A percentile compares a stretch with the other conserved stretches of the same genome.
Conservation (phyloP, 2,888 invertebrate species). For the Oxytorus armatus region DNA sequence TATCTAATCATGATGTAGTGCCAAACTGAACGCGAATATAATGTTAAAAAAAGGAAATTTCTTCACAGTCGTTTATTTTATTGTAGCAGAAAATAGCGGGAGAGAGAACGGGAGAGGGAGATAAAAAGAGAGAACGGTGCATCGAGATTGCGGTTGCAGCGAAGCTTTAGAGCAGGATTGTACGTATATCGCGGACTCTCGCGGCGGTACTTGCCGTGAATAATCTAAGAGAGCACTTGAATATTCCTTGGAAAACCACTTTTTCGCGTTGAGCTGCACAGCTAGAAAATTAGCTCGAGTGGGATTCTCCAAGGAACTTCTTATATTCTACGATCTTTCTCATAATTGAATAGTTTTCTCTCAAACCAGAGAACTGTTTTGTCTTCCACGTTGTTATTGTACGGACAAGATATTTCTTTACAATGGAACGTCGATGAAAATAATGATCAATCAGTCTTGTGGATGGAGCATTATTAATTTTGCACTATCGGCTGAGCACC, state of each 20-base stretch:
- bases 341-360: conserved; percentile 55
- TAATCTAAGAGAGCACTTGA: conserved; percentile 61
- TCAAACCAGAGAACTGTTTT: conserved; percentile 2
- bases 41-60: conserved; percentile 26
- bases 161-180: conserved; percentile 36
- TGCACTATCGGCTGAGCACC: background rate
- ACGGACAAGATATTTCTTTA: too few relatives aligned
- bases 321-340: conserved; percentile 54
- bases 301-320: conserved; percentile 43
- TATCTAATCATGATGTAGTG: conserved; percentile 25
- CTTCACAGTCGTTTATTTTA: conserved; percentile 43
- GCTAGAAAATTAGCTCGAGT: conserved; percentile 57
- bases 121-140: conserved; percentile 8
- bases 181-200: conserved; percentile 52
- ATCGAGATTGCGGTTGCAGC: conserved; percentile 35
- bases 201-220: conserved; percentile 55
- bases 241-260: conserved; percentile 59
- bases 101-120: background rate
- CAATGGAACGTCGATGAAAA: too few relatives aligned
- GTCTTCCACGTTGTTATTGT: background rate
- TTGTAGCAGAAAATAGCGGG: too few relatives aligned
- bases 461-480: too few relatives aligned
- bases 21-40: background rate
- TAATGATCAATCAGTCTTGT: too few relatives aligned
- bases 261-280: conserved; percentile 45